These are phyloP conservation scores for Pristis pectinata DNA, from an alignment of 2,797 vertebrate species.

Conservation along the genomic window DNA sequence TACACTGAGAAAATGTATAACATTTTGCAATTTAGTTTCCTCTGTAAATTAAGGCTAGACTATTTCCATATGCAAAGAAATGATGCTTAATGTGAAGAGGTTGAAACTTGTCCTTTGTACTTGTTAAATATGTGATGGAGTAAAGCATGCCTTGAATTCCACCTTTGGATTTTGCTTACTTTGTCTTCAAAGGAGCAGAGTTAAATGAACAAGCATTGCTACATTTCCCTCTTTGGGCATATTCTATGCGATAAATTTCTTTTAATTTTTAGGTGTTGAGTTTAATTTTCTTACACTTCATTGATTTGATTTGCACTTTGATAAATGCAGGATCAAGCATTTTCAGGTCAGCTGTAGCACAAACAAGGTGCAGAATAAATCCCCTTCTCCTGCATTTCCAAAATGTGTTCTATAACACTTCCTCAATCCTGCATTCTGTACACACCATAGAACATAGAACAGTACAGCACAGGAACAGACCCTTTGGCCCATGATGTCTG, in stretches of 20 bases:
- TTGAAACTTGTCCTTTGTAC: too few relatives aligned
- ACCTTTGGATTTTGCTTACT: too few relatives aligned
- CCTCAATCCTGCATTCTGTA: not conserved
- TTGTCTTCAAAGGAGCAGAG: too few relatives aligned
- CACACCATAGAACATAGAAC: too few relatives aligned
- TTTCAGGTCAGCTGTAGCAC: not conserved
- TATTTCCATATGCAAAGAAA: not conserved
- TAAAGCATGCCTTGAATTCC: too few relatives aligned
- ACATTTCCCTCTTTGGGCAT: too few relatives aligned
- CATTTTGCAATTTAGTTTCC: not conserved
- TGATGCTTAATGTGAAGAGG: not conserved
- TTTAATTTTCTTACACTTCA: not conserved
- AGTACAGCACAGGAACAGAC: too few relatives aligned
- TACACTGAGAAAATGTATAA: not conserved
- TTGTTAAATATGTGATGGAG: too few relatives aligned
- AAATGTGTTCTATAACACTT: not conserved
- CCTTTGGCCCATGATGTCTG: too few relatives aligned
- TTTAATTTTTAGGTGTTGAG: not conserved
- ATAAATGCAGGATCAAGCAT: not conserved
- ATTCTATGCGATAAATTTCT: not conserved
- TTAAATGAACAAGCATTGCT: too few relatives aligned
- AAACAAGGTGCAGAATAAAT: not conserved
- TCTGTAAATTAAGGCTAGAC: not conserved
- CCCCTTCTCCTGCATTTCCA: not conserved
- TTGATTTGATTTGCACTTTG: not conserved